Evolutionary conservation across 2,888 invertebrate genomes (phyloP), one percentile per base, ranked within the genome.

Genomic region (Troides oblongomaculatus): DNA sequence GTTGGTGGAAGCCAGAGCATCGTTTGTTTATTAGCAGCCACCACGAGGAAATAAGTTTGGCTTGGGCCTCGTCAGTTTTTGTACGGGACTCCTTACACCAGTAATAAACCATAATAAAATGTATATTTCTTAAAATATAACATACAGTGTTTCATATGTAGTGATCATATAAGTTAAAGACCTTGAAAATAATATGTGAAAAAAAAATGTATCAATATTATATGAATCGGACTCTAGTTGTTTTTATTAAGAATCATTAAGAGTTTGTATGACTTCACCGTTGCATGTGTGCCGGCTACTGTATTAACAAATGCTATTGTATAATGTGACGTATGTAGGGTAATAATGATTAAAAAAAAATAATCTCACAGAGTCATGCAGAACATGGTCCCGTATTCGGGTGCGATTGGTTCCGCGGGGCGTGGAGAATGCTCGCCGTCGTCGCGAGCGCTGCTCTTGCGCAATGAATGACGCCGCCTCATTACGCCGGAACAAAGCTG

Each of bases 401-500:
- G 76, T 78, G 81, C 80, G 81, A 91, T 92, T 92, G 81, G 90
- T 90, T 90, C 84, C 88, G 73, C 66, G 64, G 70, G 81, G 86
- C 90, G 86, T 84, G 77, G 82, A 88, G 83, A 91, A 92, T 88
- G 81, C 72, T 78, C 78, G 80, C 78, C 81, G 85, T 86, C 86
- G 75, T 74, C 75, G 77, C 74, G 75, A 81, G 76, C 77, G 82
- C 78, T 79, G 79, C 82, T 79, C 84, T 87, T 87, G 87, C 88
- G 89, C 90, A 88, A 87, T 74, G 77, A 72, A 74, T 79, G 78
- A 82, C 81, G 84, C 80, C 78, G 86, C 79, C 86, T 90, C 89
- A 89, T 90, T 90, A 89, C 81, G 76, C 86, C 85, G 86, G 86
- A 86, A 89, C 87, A 84, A 85, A 87, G 83, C 84, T 82, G 78